phyloP scores from a whole-genome alignment of 2,888 invertebrate species.

The Operophtera brumata region DNA sequence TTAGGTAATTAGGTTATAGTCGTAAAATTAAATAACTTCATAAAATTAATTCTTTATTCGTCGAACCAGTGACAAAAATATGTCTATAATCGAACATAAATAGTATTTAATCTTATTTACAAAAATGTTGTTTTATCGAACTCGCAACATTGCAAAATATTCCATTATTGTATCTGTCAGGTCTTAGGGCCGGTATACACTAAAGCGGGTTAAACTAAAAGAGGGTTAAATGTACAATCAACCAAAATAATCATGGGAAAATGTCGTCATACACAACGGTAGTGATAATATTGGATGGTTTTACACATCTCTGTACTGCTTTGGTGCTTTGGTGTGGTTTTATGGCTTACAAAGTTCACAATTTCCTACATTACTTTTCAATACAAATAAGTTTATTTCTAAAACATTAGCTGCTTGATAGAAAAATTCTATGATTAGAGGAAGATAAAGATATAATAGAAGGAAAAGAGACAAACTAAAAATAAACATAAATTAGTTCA shows the following conservation, averaged over 20 bases:
- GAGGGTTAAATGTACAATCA: too few relatives aligned
- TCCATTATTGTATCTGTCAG: slow-evolving; percentile 3
- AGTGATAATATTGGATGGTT: background rate
- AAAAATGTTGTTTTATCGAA: slow-evolving; percentile 34
- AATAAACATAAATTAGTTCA: too few relatives aligned
- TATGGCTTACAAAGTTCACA: background rate
- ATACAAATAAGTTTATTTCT: too few relatives aligned
- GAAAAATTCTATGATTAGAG: background rate
- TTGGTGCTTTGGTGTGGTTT: too few relatives aligned
- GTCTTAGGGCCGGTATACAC: slow-evolving; percentile 2
- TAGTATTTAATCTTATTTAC: slow-evolving; percentile 47
- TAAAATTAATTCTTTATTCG: slow-evolving; percentile 53
- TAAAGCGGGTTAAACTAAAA: too few relatives aligned
- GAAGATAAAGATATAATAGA: background rate
- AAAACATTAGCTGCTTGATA: slow-evolving; percentile 3
- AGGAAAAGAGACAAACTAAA: background rate
- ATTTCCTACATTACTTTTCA: background rate
- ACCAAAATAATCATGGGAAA: too few relatives aligned
- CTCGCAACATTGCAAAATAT: slow-evolving; percentile 21
- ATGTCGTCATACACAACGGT: too few relatives aligned
- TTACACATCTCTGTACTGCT: background rate
- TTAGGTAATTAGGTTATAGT: background rate
- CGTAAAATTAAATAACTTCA: slow-evolving; percentile 32
- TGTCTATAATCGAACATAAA: slow-evolving; percentile 38
- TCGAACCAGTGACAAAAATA: slow-evolving; percentile 54